Evolutionary conservation across 2,888 invertebrate species (phyloP).

Genomic region (Minunthozetes semirufus): DNA sequence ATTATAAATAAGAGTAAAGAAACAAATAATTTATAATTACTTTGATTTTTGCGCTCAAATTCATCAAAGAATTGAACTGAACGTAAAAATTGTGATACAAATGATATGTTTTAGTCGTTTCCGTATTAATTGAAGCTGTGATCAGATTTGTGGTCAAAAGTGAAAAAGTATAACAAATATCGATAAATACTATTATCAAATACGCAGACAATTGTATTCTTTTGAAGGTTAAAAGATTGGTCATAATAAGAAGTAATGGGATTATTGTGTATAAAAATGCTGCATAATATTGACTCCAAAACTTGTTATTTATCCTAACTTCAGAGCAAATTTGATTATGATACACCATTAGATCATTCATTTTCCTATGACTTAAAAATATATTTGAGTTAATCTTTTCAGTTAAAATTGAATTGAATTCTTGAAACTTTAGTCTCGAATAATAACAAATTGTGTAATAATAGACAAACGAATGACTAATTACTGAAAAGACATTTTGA

Average conservation of each 20-base stretch:
- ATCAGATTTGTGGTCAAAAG: neutral
- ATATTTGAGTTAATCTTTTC: neutral
- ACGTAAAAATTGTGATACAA: neutral
- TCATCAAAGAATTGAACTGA: neutral
- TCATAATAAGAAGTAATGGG: too few relatives aligned
- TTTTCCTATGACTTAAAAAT: neutral
- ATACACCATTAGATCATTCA: neutral
- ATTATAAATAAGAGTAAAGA: too few relatives aligned
- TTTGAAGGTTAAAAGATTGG: too few relatives aligned
- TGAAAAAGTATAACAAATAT: neutral
- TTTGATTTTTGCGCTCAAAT: neutral
- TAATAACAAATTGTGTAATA: neutral
- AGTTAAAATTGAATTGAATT: neutral
- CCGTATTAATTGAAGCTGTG: neutral
- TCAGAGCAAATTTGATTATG: too few relatives aligned
- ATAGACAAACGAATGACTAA: neutral
- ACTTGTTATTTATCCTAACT: too few relatives aligned
- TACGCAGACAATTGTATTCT: neutral
- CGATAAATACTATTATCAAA: neutral
- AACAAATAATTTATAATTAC: neutral
- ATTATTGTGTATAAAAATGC: too few relatives aligned
- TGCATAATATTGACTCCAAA: too few relatives aligned
- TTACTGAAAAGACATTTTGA: neutral
- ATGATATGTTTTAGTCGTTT: neutral
- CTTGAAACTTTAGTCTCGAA: neutral